These are phyloP conservation scores for Porites rus DNA, from an alignment of 92 coral and sea anemone genomes.

Conservation along the genomic window DNA sequence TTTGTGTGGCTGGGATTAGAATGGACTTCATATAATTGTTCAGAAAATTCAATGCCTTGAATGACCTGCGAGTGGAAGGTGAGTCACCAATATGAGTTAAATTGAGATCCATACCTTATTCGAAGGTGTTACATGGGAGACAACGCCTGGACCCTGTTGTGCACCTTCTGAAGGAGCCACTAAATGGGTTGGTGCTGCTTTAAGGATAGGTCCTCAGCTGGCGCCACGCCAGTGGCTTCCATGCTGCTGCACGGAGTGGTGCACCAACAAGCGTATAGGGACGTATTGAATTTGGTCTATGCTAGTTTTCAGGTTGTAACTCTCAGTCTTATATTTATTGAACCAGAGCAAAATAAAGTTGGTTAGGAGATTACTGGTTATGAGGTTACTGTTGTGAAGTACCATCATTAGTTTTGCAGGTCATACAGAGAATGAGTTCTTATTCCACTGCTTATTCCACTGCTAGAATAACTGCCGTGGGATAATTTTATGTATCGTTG, in stretches of 20 bases:
- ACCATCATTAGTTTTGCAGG: too few relatives aligned
- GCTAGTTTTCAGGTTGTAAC: too few relatives aligned
- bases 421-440: too few relatives aligned
- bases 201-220: not conserved
- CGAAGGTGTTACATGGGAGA: not conserved
- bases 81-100: slow-evolving; percentile 36
- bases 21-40: slow-evolving; percentile 34
- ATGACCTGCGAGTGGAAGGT: slow-evolving; percentile 31
- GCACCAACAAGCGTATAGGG: slow-evolving; percentile 26
- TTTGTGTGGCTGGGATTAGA: slow-evolving; percentile 29
- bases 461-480: too few relatives aligned
- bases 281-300: too few relatives aligned
- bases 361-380: too few relatives aligned
- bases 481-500: too few relatives aligned
- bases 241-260: slow-evolving; percentile 60
- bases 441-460: too few relatives aligned
- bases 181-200: slow-evolving; percentile 22
- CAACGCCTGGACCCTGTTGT: not conserved
- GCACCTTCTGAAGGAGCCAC: slow-evolving; percentile 41
- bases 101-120: slow-evolving; percentile 25
- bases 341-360: too few relatives aligned
- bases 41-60: slow-evolving; percentile 15
- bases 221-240: slow-evolving; percentile 62
- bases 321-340: too few relatives aligned
- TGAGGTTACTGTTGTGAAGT: too few relatives aligned